phyloP scores from a whole-genome alignment of 2,888 invertebrate genomes.

The Pyrrhosoma nymphula region DNA sequence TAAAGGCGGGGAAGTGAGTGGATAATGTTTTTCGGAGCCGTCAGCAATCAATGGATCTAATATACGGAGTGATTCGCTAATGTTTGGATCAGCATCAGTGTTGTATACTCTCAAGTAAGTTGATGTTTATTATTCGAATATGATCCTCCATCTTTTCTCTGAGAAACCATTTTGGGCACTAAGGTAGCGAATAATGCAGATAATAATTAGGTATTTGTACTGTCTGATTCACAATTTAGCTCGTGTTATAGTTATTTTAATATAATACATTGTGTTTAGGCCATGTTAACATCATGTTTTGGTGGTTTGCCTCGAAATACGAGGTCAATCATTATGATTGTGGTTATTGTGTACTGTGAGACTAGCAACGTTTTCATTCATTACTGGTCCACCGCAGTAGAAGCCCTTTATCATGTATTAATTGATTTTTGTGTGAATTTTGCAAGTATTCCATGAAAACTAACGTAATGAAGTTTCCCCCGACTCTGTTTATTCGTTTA shows the following conservation, averaged over 20 bases:
- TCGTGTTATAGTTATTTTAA: not conserved
- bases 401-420: not conserved
- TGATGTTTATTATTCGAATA: slow-evolving; percentile 34
- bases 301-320: not conserved
- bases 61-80: slow-evolving; percentile 37
- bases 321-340: not conserved
- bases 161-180: slow-evolving; percentile 59
- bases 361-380: not conserved
- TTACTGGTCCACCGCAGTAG: not conserved
- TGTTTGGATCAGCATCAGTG: slow-evolving; percentile 20
- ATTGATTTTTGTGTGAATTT: not conserved
- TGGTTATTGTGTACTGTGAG: not conserved
- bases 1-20: slow-evolving; percentile 71
- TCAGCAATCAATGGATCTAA: slow-evolving; percentile 39
- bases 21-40: slow-evolving; percentile 47
- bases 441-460: not conserved
- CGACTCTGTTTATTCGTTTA: not conserved
- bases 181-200: slow-evolving; percentile 33
- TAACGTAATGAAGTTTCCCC: not conserved
- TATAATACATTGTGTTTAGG: not conserved
- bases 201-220: not conserved
- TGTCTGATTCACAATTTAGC: not conserved
- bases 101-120: slow-evolving; percentile 41
- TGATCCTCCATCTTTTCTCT: slow-evolving; percentile 60
- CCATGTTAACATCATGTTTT: not conserved